A percentile compares a stretch with the other conserved stretches of the same genome.
These are phyloP conservation scores for Pristionchus exspectatus DNA, from an alignment of 2,888 invertebrate species.

Conservation along the genomic window DNA sequence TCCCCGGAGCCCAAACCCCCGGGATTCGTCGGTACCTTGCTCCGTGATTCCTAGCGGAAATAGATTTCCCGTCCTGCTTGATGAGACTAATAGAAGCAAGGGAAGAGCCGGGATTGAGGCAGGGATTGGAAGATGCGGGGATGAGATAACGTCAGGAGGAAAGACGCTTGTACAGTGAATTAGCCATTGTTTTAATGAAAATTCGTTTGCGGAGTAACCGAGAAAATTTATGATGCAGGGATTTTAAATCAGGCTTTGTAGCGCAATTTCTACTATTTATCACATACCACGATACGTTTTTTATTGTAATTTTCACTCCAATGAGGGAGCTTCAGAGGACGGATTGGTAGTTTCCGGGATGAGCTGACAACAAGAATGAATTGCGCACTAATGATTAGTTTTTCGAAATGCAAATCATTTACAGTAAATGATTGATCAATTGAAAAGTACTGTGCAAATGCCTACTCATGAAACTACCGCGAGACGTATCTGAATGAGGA, in stretches of 20 bases:
- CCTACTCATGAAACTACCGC: background rate
- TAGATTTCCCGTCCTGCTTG: conserved; percentile 7
- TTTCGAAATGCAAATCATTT: background rate
- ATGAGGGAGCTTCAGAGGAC: no score
- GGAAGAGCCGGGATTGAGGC: background rate
- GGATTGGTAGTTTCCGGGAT: no score
- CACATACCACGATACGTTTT: no score
- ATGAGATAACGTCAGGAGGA: background rate
- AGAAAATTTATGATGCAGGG: no score
- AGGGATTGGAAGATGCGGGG: background rate
- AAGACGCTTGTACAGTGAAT: background rate
- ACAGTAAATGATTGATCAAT: background rate
- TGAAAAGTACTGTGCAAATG: background rate
- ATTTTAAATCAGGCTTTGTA: no score
- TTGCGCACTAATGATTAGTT: no score
- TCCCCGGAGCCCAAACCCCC: background rate
- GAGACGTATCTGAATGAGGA: background rate
- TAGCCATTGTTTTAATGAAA: background rate
- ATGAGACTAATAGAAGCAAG: conserved; percentile 35
- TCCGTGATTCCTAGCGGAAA: conserved; percentile 24
- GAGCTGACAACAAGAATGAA: no score
- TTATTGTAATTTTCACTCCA: no score
- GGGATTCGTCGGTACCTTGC: background rate
- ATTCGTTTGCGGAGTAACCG: no score
- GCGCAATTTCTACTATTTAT: no score